phyloP scores from a whole-genome alignment of 2,888 invertebrate genomes.

The Apotomis capreana region DNA sequence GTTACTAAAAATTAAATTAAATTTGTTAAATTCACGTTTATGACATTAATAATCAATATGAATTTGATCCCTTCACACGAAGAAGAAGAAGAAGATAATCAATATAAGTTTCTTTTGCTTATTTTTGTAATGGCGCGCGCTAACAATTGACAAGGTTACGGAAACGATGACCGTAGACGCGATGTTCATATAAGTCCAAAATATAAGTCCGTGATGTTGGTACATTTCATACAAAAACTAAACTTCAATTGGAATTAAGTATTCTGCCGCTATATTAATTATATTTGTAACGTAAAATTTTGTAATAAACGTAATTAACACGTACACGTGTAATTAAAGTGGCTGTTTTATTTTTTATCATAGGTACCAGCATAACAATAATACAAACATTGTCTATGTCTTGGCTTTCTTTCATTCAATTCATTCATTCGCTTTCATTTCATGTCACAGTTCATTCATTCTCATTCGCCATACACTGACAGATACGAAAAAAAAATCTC shows the following conservation, averaged over 20 bases:
- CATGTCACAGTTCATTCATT: conserved; percentile 31
- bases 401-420: background rate
- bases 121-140: background rate
- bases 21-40: no score
- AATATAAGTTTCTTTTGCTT: no score
- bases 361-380: conserved; percentile 8
- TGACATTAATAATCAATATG: no score
- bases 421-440: conserved; percentile 24
- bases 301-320: no score
- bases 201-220: no score
- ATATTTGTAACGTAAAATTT: no score
- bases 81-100: no score
- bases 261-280: no score
- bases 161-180: background rate
- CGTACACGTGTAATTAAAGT: background rate
- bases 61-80: no score
- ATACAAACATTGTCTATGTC: conserved; percentile 15
- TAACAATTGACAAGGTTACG: background rate
- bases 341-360: background rate
- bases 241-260: no score
- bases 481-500: conserved; percentile 34
- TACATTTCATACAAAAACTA: no score
- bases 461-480: conserved; percentile 37
- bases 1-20: no score
- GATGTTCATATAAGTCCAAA: background rate